Base-by-base conservation (phyloP, 2,888 invertebrate genomes). In the Aethes cnicana region DNA sequence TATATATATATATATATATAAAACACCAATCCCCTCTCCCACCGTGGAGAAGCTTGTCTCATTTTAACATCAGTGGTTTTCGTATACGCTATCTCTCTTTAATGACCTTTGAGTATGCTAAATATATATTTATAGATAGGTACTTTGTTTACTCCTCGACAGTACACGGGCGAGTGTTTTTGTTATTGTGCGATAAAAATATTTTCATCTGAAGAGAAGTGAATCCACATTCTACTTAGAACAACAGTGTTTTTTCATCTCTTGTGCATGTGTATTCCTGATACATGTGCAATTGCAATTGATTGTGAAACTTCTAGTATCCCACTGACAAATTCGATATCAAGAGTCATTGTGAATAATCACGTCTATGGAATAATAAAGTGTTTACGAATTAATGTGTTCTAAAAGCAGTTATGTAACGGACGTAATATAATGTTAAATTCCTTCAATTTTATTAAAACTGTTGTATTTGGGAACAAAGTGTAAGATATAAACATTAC, bases 121-220 rank as follows among this genome's bases (percentile, higher is more conserved):
- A 81, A 74, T 81, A 80, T 84, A 84, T 59, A 62, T 47, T 32
- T 64, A 65, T 56, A 48, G 62, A 66, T 80, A 76, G 75, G 78
- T 84, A 85, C 87, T 87, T 88, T 89, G 88, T 88, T 88, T 89
- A 88, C 88, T 84, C 84, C 74, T 66, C 77, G 71, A 72, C 67
- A 70, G 70, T 58, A 66, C 73, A 69, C 74, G 69, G 70, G 76
- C 72, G 68, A 83, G 82, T 88, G 88, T 87, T 88, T 84, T 87
- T 89, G 87, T 87, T 85, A 80, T 85, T 86, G 84, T 86, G 74
- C 62, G 68, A 52, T 64, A 64, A 72, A 69, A 72, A 74, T 74
- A 73, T 71, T 67, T 69, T 72, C 67, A 64, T 47, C 57, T 50
- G 42, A 57, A 56, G 50, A 44, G 46, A 47, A 56, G 50, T 46